phyloP scores from a whole-genome alignment of 2,113 vertebrate species.

The Ageneiosus marmoratus region DNA sequence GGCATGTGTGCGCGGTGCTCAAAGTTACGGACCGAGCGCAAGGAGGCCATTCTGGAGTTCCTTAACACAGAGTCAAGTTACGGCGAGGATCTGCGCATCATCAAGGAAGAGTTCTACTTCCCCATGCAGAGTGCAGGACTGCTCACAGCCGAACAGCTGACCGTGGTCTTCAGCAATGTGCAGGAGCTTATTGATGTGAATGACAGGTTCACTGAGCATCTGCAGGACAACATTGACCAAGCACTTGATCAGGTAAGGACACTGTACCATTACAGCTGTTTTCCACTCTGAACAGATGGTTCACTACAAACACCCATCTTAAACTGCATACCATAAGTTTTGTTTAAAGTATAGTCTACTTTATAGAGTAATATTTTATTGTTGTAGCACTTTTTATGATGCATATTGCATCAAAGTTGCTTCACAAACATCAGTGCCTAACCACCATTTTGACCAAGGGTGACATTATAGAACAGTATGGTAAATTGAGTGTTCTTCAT shows the following conservation, averaged over 20 bases:
- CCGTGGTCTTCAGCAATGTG: constrained; percentile 84
- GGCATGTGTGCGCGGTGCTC: constrained; percentile 83
- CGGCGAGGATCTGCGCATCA: constrained; percentile 84
- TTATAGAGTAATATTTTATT: background rate
- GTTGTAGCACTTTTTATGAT: background rate
- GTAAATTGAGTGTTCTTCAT: background rate
- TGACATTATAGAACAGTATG: background rate
- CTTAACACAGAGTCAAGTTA: constrained; percentile 88
- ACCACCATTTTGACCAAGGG: background rate
- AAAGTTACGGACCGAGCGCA: constrained; percentile 83
- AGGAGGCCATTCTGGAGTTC: constrained; percentile 89
- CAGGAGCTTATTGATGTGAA: constrained; percentile 88
- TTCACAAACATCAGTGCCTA: background rate
- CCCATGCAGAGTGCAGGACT: constrained; percentile 86
- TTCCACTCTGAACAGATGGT: background rate
- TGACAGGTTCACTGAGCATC: constrained; percentile 83
- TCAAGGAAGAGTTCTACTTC: constrained; percentile 87
- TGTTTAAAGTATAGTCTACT: background rate
- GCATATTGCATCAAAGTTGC: background rate
- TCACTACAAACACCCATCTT: background rate
- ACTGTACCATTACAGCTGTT: background rate
- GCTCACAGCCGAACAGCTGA: constrained; percentile 82
- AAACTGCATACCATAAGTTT: background rate
- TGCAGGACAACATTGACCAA: constrained; percentile 87
- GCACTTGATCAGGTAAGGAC: constrained; percentile 81